A percentile compares a stretch with the other conserved stretches of the same genome.
phyloP scores from a whole-genome alignment of 2,797 vertebrate genomes.

The Liparis tanakae region DNA sequence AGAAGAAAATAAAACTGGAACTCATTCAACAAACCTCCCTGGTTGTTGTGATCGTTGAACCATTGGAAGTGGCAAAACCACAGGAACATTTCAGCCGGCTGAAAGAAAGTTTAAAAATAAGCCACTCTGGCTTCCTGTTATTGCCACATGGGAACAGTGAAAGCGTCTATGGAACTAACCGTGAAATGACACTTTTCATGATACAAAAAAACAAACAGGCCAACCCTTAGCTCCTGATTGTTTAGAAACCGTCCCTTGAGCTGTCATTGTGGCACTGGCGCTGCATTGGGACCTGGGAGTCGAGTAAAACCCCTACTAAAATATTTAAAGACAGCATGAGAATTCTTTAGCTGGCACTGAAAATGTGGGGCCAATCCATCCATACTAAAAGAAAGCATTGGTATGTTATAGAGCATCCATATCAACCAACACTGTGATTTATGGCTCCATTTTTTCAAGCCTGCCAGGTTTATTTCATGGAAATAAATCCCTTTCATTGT shows the following conservation, averaged over 20 bases:
- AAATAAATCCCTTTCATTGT: slow-evolving; percentile 30
- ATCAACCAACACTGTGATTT: slow-evolving; percentile 56
- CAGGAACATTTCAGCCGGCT: slow-evolving; percentile 66
- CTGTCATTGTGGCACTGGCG: slow-evolving; percentile 59
- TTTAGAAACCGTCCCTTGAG: slow-evolving; percentile 66
- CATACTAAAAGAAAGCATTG: slow-evolving; percentile 39
- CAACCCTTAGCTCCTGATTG: slow-evolving; percentile 51
- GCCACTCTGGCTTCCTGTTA: slow-evolving; percentile 72
- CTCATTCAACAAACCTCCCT: slow-evolving; percentile 28
- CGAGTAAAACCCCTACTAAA: slow-evolving; percentile 54
- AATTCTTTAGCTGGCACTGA: slow-evolving; percentile 63
- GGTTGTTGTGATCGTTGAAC: slow-evolving; percentile 44
- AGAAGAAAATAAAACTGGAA: slow-evolving; percentile 4
- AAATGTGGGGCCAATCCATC: slow-evolving; percentile 29
- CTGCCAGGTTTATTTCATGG: slow-evolving; percentile 46
- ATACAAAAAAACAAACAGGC: slow-evolving; percentile 69
- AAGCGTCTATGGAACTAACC: slow-evolving; percentile 42
- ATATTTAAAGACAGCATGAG: slow-evolving; percentile 80
- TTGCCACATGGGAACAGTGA: slow-evolving; percentile 62
- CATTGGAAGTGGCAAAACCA: slow-evolving; percentile 64
- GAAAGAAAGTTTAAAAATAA: slow-evolving; percentile 77
- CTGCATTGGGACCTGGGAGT: slow-evolving; percentile 47
- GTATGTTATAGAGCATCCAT: slow-evolving; percentile 33
- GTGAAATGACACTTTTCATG: slow-evolving; percentile 69
- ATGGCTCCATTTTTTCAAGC: slow-evolving; percentile 46